Evolutionary conservation across 2,888 invertebrate species (phyloP).

Genomic region (Ypsolopha scabrella): DNA sequence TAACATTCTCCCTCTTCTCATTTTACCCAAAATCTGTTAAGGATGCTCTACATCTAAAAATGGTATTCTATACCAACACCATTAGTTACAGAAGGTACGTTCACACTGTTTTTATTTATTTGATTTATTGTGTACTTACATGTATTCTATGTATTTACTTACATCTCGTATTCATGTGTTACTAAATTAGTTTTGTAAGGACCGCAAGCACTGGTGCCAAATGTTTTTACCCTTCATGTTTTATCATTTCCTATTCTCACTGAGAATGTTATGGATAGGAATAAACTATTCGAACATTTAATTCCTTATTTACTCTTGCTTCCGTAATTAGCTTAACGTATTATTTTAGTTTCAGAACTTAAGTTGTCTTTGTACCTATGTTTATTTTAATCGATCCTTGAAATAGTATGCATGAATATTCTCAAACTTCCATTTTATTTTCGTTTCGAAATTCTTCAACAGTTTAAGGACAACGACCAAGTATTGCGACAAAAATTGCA

Average conservation of each 20-base stretch:
- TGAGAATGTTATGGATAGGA: constrained; percentile 63
- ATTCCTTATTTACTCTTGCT: constrained; percentile 35
- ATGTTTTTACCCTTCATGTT: constrained; percentile 11
- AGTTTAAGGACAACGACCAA: background rate
- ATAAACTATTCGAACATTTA: background rate
- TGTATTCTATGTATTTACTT: constrained; percentile 51
- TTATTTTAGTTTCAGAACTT: constrained; percentile 24
- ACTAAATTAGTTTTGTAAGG: constrained; percentile 29
- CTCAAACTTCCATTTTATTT: constrained; percentile 25
- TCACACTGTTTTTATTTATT: constrained; percentile 50
- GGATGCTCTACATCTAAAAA: constrained; percentile 67
- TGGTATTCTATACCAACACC: constrained; percentile 64
- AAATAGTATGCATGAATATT: constrained; percentile 51
- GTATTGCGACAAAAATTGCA: background rate
- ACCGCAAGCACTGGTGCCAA: constrained; percentile 54
- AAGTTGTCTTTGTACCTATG: constrained; percentile 32
- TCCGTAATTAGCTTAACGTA: constrained; percentile 49
- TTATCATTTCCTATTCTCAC: constrained; percentile 12
- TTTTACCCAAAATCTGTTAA: constrained; percentile 67
- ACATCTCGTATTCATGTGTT: constrained; percentile 43
- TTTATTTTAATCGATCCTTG: constrained; percentile 38
- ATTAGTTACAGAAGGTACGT: constrained; percentile 66
- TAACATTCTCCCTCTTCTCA: constrained; percentile 69
- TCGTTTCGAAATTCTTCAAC: constrained; percentile 32
- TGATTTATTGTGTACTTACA: constrained; percentile 25